Base-by-base conservation (phyloP, 1,140 invertebrate species). In the Theocolax elegans region DNA sequence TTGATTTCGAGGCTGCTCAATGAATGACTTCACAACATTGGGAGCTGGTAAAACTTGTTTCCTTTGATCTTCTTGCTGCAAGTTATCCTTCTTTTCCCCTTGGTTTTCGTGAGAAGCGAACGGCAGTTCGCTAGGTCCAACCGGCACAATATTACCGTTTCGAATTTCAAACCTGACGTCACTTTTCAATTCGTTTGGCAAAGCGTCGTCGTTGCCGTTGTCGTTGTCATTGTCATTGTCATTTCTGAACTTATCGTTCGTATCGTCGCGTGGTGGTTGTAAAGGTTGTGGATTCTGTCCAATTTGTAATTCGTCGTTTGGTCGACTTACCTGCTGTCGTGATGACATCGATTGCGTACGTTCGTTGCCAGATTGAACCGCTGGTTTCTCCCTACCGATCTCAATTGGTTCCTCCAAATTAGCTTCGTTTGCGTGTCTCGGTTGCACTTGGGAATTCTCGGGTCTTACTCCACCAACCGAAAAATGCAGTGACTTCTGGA, bases 261-360 rank as follows among this genome's bases (percentile, higher is more conserved):
- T 56, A 2, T 66, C 7, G 46, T 77, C 60, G 19, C 68, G 68
- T 23, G 80, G 79, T 44, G 81, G 76, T 62, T 79, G 77, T 60
- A 84, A 48, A 27, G 81, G 79, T 49, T 76, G 75, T 27, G 78
- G 78, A 71, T 65, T 76, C 53, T 71, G 77, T 64, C 56, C 75
- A 13, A 15, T 58, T 72, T 71, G 59, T 19, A 71, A 58, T 59
- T 75, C 73, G 69, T 78, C 77, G 66, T 71, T 79, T 13, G 76
- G 74, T 54, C 67, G 72, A 83, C 83, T 86, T 83, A 86, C 83
- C 82, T 85, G 83, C 68, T 80, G 75, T 10, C 80, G 73, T 2
- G 75, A 73, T 9, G 77, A 76, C 12, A 77, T 73, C 23, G 72
- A 59, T 7, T 67, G 72, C 27, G 76, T 53, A 19, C 76, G 78